Percentiles rank a stretch among this genome's conserved stretches.
Evolutionary conservation across 1,140 invertebrate species (phyloP).

Genomic region (Brachionus plicatilis): DNA sequence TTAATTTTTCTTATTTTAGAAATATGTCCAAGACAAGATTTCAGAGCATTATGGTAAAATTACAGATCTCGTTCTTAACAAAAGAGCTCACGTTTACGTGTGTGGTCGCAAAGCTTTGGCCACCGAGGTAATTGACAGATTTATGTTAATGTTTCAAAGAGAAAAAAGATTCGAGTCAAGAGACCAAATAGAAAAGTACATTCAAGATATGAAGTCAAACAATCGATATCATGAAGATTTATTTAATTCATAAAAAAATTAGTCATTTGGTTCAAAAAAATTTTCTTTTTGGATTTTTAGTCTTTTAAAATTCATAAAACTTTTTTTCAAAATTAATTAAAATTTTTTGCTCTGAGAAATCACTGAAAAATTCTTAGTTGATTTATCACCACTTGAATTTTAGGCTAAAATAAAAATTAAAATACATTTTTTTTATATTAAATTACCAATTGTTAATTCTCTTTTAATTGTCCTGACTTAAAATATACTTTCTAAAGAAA

Average conservation of each 20-base stretch:
- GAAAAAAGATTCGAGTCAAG: not conserved
- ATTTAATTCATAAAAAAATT: not conserved
- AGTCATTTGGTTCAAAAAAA: not conserved
- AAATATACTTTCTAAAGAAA: too few relatives aligned
- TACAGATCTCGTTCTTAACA: slow-evolving; percentile 79
- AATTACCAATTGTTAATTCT: too few relatives aligned
- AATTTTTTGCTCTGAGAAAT: too few relatives aligned
- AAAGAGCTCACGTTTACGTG: slow-evolving; percentile 93
- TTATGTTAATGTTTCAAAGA: not conserved
- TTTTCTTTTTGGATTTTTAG: not conserved
- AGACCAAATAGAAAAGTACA: not conserved
- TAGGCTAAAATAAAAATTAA: too few relatives aligned
- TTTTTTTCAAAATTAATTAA: too few relatives aligned
- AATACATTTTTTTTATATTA: too few relatives aligned
- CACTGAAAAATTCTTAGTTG: too few relatives aligned
- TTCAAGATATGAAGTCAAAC: not conserved
- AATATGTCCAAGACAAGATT: slow-evolving; percentile 90
- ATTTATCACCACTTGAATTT: too few relatives aligned
- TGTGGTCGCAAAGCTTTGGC: slow-evolving; percentile 99
- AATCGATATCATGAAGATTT: not conserved
- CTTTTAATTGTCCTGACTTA: too few relatives aligned
- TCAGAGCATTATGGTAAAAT: slow-evolving; percentile 78
- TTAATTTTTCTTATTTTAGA: slow-evolving; percentile 58
- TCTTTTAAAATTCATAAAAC: not conserved
- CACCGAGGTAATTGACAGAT: slow-evolving; percentile 67